Base-by-base conservation (phyloP, 2,888 invertebrate genomes). In the Cremastobaeus sp. region DNA sequence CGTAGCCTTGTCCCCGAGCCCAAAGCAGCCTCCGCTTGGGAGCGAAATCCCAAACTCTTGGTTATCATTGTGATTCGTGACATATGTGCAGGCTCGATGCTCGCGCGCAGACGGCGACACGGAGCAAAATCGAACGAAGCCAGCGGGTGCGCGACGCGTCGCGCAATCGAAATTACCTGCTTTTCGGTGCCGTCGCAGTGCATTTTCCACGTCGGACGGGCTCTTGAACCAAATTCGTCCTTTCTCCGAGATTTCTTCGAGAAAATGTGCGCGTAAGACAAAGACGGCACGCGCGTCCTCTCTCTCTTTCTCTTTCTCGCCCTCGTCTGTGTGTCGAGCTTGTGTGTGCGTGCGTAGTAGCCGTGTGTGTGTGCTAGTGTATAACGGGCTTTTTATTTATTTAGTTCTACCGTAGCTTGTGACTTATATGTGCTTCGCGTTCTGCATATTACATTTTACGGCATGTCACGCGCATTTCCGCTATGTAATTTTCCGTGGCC, bases 381-480 rank as follows among this genome's bases (percentile, higher is more conserved):
- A 52, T 52, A 62, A 62, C 62, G 62, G 62, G 43, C 62, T 52
- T 50, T 62, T 62, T 62, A 52, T 62, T 62, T 62, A 62, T 62
- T 62, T 62, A 50, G 62, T 62, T 52, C 62, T 62, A 17, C 30
- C 12, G 28, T 62, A 9, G 41, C 43, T 43, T 62, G 62, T 43
- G 62, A 62, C 62, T 50, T 62, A 50, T 62, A 50, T 52, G 60
- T 60, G 60, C 21, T 37, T 41, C 54, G 21, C n/a, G 28, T 25
- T 41, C 57, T 59, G 47, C 47, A 37, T 47, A 12, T 32, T 55
- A 30, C n/a, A n/a, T n/a, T n/a, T n/a, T n/a, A n/a, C n/a, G n/a
- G n/a, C 12, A 9, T 21, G 37, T 37, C 52, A 17, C 39, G 34
- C 43, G 50, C 50, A 62, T 43, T 62, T 62, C 60, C 60, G 48